Evolutionary conservation across 2,113 vertebrate species (phyloP), one percentile per base, ranked within the genome.

Genomic region (Poecilia latipinna): DNA sequence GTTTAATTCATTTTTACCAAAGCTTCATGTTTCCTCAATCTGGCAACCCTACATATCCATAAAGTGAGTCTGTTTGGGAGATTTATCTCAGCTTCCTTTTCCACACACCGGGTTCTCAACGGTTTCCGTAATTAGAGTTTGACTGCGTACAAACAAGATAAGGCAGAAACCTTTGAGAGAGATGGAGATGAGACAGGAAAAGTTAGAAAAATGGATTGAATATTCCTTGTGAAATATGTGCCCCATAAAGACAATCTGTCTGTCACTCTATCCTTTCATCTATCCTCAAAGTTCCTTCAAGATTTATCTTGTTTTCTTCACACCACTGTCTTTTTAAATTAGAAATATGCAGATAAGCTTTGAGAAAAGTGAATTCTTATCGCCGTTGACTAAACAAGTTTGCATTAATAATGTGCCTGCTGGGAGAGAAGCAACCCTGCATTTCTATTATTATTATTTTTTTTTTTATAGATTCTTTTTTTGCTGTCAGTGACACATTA

Each of bases 111-210:
- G 32, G 24, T 75, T 74, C 70, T 71, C 65, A 57, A 22, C 48
- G 71, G 77, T 75, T 29, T 77, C 32, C 29, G 74, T 75, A 86
- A 87, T 89, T 79, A 82, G 29, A 73, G 33, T 86, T 82, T 86
- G 65, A 72, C 54, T 68, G 75, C 63, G 35, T n/a, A 42, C 65
- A 79, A 62, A 80, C 39, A 74, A 31, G 57, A 82, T 12, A 67
- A 19, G 57, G 82, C 28, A 39, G 65, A 65, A 32, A 75, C 29
- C 31, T 84, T 65, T 64, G 68, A 33, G 61, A 44, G 63, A 37
- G 31, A 72, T 37, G 33, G 66, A 42, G 32, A 32, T 10, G 22
- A 29, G 31, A 42, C 12, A 6, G 15, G 60, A 65, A 70, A 17
- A 57, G 32, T 39, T 28, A 72, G 63, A 57, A 68, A 73, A 75